Evolutionary conservation across 2,113 vertebrate species (phyloP).

Genomic region (Ictalurus furcatus): DNA sequence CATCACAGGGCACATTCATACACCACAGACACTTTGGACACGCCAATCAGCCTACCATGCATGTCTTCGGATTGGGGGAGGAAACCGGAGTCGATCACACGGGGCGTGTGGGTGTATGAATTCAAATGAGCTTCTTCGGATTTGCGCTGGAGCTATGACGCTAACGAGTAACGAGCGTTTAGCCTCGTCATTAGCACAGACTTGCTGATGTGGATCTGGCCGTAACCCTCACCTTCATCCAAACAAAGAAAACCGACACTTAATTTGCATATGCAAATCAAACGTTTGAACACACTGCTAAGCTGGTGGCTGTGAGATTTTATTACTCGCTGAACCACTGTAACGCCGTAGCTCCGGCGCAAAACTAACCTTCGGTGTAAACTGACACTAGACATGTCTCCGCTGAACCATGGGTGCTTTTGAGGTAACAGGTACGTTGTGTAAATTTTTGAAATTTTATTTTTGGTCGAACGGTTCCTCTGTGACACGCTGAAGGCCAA

Average conservation of each 20-base stretch:
- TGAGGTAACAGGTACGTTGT: neutral
- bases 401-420: neutral
- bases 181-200: neutral
- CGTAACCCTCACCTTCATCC: neutral
- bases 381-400: neutral
- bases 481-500: neutral
- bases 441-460: neutral
- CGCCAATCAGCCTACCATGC: too few relatives aligned
- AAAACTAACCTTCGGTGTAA: neutral
- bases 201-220: neutral
- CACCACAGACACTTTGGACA: too few relatives aligned
- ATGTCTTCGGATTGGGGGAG: too few relatives aligned
- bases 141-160: neutral
- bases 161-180: neutral
- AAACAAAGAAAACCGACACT: neutral
- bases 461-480: neutral
- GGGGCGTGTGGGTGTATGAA: neutral
- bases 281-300: neutral
- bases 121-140: neutral
- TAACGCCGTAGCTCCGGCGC: neutral
- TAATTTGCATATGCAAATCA: neutral
- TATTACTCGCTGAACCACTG: neutral
- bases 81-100: neutral
- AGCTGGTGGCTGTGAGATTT: neutral
- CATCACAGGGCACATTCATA: too few relatives aligned